Conservation (phyloP, 2,797 vertebrate genomes). For the Xiphorhynchus erythropygius region DNA sequence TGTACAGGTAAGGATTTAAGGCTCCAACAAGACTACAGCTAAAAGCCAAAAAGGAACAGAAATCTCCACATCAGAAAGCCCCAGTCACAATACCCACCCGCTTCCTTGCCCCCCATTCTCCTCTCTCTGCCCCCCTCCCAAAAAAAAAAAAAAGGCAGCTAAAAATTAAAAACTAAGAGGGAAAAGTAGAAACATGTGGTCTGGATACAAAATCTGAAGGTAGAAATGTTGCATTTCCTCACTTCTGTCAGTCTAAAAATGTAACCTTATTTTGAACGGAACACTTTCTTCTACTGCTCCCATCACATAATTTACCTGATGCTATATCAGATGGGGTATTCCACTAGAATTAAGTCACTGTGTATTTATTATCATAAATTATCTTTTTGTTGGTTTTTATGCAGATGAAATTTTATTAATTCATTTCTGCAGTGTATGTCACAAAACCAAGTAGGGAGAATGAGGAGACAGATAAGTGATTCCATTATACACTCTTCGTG, state of each 20-base stretch:
- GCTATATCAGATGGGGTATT: background rate
- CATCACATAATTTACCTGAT: background rate
- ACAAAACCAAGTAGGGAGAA: background rate
- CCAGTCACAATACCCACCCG: background rate
- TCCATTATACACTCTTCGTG: background rate
- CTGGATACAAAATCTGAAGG: background rate
- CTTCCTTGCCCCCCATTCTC: accelerated
- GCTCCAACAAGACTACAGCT: background rate
- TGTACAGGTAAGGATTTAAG: background rate
- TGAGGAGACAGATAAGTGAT: background rate
- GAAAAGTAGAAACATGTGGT: background rate
- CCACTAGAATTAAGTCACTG: background rate
- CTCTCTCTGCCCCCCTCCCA: too few species aligned
- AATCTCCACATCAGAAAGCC: background rate
- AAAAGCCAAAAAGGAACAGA: background rate
- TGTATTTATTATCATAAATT: background rate
- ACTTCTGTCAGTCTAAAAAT: background rate
- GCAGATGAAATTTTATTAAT: background rate
- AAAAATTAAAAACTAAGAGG: background rate
- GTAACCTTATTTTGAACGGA: background rate
- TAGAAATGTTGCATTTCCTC: background rate
- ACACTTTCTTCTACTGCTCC: background rate
- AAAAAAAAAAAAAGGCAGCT: background rate
- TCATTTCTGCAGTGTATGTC: background rate
- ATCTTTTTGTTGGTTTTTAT: background rate